Evolutionary conservation across 2,888 invertebrate genomes (phyloP), one percentile per base, ranked within the genome.

Genomic region (Mechanitis messenoides): DNA sequence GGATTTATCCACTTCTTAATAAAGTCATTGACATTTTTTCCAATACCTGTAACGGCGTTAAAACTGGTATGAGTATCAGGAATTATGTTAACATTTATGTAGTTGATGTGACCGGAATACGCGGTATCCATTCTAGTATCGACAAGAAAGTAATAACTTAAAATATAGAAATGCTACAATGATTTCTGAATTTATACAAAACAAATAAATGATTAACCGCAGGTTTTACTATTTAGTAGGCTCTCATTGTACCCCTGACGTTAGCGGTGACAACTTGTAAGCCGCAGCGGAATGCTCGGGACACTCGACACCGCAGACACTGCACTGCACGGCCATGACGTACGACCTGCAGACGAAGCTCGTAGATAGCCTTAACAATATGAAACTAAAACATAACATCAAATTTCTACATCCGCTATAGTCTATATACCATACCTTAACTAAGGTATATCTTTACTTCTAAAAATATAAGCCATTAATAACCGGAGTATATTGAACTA

Each of bases 1-100:
- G 33, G 12, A 11, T 9, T 20, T 61, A 60, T 45, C 58, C 50
- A 60, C 60, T 47, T 55, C 64, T 66, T 61, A 58, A 64, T 68
- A 68, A 60, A 66, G 66, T 61, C 64, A 68, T 64, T 68, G 57
- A 59, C 46, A 53, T 61, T 68, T 68, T 65, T 67, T 65, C 56
- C 45, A 57, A 60, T 38, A 59, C 45, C 59, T 56, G 58, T 62
- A 55, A 56, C 59, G 50, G 31, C 56, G 56, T 42, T 35, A 46
- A 45, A 61, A 56, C 63, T 55, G 56, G 63, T 59, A 60, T 46
- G 60, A 45, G 28, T 50, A 31, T 53, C 58, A 20, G 45, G 33
- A 53, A 47, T 53, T 61, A 53, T 60, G 65, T 56, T 53, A 65
- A 63, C 60, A 63, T 60, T 50, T 42, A 56, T 55, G 57, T 55